A percentile compares a stretch with the other conserved stretches of the same genome.
phyloP scores from a whole-genome alignment of 2,113 vertebrate genomes.

The Benitochromis conjunctus region DNA sequence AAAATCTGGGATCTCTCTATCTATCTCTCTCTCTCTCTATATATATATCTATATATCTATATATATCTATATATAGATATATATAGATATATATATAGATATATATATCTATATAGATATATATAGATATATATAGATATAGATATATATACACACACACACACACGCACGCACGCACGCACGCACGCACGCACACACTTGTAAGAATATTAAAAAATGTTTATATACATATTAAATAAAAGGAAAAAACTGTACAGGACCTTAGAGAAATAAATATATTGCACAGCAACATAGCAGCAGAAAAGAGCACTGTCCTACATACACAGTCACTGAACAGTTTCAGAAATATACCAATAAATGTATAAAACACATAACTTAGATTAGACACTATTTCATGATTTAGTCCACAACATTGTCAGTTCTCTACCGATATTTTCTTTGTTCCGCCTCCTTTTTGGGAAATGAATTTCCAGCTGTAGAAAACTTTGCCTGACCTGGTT shows the following conservation, averaged over 20 bases:
- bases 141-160: no score
- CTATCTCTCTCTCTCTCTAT: no score
- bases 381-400: background rate
- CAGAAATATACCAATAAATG: background rate
- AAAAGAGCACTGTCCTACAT: background rate
- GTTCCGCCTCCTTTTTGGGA: fast-evolving
- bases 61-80: no score
- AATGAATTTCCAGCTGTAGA: background rate
- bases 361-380: background rate
- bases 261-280: background rate
- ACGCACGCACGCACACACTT: no score
- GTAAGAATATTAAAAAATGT: background rate
- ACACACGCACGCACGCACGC: no score
- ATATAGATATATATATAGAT: no score
- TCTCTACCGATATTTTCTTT: background rate
- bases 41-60: no score
- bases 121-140: no score
- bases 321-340: background rate
- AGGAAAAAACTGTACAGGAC: background rate
- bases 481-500: background rate
- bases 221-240: background rate
- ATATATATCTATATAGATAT: no score
- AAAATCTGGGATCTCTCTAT: no score
- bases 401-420: background rate
- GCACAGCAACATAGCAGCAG: background rate